These are phyloP conservation scores for Autographa pulchrina DNA, from an alignment of 2,888 invertebrate genomes.

Conservation along the genomic window DNA sequence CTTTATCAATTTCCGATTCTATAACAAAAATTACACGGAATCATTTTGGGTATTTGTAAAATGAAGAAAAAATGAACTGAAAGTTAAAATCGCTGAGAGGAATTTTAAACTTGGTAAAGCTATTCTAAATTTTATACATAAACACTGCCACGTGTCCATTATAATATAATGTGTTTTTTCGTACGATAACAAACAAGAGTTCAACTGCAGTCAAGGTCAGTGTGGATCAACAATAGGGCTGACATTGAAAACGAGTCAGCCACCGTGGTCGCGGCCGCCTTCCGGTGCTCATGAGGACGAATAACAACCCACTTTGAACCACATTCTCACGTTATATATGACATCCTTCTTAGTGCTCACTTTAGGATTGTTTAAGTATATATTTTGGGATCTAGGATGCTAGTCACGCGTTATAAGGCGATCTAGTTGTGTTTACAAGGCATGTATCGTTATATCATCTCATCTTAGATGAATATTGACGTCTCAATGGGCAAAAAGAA, in stretches of 20 bases:
- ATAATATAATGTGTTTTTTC: conserved; percentile 23
- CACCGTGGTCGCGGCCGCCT: conserved; percentile 37
- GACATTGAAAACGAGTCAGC: conserved; percentile 49
- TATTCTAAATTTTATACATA: neutral
- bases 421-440: too few species aligned
- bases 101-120: neutral
- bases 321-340: conserved; percentile 60
- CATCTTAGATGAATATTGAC: neutral
- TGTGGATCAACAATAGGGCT: conserved; percentile 51
- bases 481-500: too few species aligned
- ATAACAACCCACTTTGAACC: conserved; percentile 54
- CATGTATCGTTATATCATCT: neutral
- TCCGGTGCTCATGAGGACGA: conserved; percentile 61
- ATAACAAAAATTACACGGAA: too few species aligned
- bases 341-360: conserved; percentile 60
- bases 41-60: too few species aligned
- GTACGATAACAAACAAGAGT: conserved; percentile 55
- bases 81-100: too few species aligned
- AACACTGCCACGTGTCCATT: conserved; percentile 30
- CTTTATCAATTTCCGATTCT: neutral
- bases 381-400: conserved; percentile 5
- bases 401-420: neutral
- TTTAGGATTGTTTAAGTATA: conserved; percentile 5
- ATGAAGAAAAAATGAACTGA: too few species aligned
- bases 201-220: conserved; percentile 61